Base-by-base conservation (phyloP, 2,113 vertebrate species). In the Plestiodon gilberti region DNA sequence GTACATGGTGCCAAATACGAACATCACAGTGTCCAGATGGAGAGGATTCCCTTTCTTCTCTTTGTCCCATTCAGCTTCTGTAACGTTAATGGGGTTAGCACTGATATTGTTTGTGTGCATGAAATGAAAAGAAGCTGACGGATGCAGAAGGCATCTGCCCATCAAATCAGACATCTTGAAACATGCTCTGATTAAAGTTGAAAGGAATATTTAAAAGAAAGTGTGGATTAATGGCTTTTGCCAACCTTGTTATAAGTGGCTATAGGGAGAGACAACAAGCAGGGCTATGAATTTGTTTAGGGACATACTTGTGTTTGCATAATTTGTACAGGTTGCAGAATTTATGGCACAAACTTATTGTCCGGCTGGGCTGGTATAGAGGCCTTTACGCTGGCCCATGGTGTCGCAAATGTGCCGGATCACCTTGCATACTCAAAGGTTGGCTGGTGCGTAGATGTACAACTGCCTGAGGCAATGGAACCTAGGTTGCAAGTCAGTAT, bases 1-100 rank as follows among this genome's bases (percentile, higher is more conserved):
- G 33, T 33, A 40, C 43, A 4, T n/a, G 52, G 25, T 84, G 83
- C 86, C 74, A 92, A 33, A 86, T 73, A 73, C 33, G 64, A 95
- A 35, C 40, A 69, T 88, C 2, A 43, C 79, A 87, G 48, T 33
- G 88, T 93, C 30, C 0, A 22, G 77, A 38, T 84, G 78, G 78
- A 33, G 18, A 88, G 69, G 80, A 30, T 2, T 18, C 79, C 6
- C 20, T 87, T 69, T 18, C 82, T 91, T 43, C 77, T 83, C 71
- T 82, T 48, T 78, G 35, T 1, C 35, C 1, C 0, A 1, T 33
- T 86, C 71, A 78, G 86, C 48, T 59, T 92, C 23, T 38, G 55
- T 77, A 0, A 17, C n/a, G 84, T 89, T 81, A 52, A 73, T 74
- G 48, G 82, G 14, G 23, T 52, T 90, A 52, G 33, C 11, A 25